Percentiles rank a stretch among this genome's conserved stretches.
phyloP scores from a whole-genome alignment of 2,888 invertebrate genomes.

The Sisyra terminalis region DNA sequence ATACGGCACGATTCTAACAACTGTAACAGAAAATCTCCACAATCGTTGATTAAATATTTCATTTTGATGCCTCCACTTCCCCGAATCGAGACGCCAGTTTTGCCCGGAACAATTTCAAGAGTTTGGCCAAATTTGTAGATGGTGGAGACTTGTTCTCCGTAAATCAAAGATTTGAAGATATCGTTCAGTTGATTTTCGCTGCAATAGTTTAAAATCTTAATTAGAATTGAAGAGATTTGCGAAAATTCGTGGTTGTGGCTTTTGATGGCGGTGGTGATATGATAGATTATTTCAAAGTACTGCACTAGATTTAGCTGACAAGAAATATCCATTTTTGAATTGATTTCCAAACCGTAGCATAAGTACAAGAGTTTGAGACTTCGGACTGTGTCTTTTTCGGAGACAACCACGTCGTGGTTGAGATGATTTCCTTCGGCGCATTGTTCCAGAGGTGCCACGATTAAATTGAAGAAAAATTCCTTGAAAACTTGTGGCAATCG shows the following conservation, averaged over 20 bases:
- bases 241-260: not conserved
- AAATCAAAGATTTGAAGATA: too few relatives aligned
- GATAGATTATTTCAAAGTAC: conserved; percentile 11
- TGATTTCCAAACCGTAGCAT: conserved; percentile 5
- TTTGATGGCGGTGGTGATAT: conserved; percentile 12
- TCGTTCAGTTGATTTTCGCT: conserved; percentile 14
- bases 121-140: conserved; percentile 17
- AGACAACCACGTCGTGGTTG: not conserved
- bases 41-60: not conserved
- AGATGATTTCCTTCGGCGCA: conserved; percentile 5
- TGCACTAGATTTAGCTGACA: conserved; percentile 1
- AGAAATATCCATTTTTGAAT: not conserved
- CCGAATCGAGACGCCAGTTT: conserved; percentile 14
- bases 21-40: not conserved
- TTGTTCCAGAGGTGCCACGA: conserved; percentile 20
- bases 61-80: not conserved
- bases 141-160: conserved; percentile 2
- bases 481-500: conserved; percentile 28
- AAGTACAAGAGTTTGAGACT: conserved; percentile 4
- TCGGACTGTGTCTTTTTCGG: not conserved
- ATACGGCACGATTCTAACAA: not conserved
- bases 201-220: conserved; percentile 15
- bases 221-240: conserved; percentile 13
- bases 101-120: conserved; percentile 17
- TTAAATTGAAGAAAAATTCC: conserved; percentile 23